Base-by-base conservation (phyloP, 2,797 vertebrate species). In the Varecia variegata region DNA sequence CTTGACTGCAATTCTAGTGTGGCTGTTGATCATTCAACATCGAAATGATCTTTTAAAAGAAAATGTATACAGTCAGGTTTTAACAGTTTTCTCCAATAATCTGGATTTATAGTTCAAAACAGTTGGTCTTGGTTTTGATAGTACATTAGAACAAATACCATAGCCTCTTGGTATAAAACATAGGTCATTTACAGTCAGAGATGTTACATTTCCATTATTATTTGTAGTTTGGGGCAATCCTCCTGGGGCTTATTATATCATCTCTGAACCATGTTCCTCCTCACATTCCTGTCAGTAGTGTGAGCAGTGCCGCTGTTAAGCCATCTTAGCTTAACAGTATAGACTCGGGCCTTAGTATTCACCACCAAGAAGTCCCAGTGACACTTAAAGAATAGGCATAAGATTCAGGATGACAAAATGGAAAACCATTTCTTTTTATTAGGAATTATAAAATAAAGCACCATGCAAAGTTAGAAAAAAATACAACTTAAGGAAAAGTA, bases 81-180 rank as follows among this genome's bases (percentile, higher is more conserved):
- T 93, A 85, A 87, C 52, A 67, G 50, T 82, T 93, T 90, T 89
- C 62, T 73, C 45, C 77, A 92, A 80, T 91, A 90, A 89, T 92
- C 92, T 91, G 38, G 94, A 88, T 87, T 92, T 93, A 45, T 76
- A 77, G 27, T 80, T 93, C 15, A 14, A 94, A 82, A 85, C 68
- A 71, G 58, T 88, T 94, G 79, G 43, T 50, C 62, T 11, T 68
- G 14, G 40, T 94, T 95, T 94, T 76, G 38, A 54, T 80, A 90
- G 40, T 76, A 88, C n/a, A 54, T 54, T 93, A 87, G 13, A 92
- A 93, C 52, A 86, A 94, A 92, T 54, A 47, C 15, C 14, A 11
- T 77, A 52, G 54, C 43, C 35, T 88, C 11, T 38, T 15, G 27
- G 52, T 73, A 43, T 62, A 58, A 60, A 95, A 77, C 91, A 45